These are phyloP conservation scores for Astreopora myriophthalma DNA, from an alignment of 64 coral and sea anemone genomes.

Conservation along the genomic window DNA sequence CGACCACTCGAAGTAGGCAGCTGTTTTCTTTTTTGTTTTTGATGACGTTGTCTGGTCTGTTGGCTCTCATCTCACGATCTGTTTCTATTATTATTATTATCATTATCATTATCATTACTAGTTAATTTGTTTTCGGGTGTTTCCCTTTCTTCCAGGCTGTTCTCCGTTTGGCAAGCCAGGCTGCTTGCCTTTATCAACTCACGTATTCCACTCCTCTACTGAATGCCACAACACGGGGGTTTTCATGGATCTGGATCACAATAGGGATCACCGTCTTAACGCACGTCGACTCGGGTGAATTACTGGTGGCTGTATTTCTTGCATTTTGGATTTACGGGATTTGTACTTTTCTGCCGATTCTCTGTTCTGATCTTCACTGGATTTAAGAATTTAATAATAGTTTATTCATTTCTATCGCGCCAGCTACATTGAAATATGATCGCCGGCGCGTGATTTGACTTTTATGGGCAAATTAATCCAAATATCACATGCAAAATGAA, in stretches of 20 bases:
- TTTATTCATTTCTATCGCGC: no score
- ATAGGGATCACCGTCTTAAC: not conserved
- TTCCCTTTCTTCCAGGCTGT: conserved; percentile 21
- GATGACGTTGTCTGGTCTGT: no score
- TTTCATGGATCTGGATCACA: conserved; percentile 44
- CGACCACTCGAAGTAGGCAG: no score
- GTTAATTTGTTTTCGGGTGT: not conserved
- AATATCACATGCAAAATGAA: no score
- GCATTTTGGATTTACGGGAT: conserved; percentile 37
- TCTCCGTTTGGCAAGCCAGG: conserved; percentile 36
- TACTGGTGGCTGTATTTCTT: conserved; percentile 1
- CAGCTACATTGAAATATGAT: no score
- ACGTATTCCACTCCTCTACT: not conserved
- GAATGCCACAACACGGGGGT: not conserved
- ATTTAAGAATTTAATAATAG: not conserved
- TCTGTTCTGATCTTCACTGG: conserved; percentile 8
- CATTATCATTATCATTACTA: not conserved
- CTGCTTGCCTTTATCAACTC: conserved; percentile 41
- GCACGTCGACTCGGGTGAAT: not conserved
- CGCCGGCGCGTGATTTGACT: no score
- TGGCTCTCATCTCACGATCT: no score
- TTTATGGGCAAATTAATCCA: no score
- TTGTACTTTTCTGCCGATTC: not conserved
- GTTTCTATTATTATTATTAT: no score
- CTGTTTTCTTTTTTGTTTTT: no score